These are phyloP conservation scores for Melanotaenia trifasciata DNA, from an alignment of 2,797 vertebrate species.

Conservation along the genomic window DNA sequence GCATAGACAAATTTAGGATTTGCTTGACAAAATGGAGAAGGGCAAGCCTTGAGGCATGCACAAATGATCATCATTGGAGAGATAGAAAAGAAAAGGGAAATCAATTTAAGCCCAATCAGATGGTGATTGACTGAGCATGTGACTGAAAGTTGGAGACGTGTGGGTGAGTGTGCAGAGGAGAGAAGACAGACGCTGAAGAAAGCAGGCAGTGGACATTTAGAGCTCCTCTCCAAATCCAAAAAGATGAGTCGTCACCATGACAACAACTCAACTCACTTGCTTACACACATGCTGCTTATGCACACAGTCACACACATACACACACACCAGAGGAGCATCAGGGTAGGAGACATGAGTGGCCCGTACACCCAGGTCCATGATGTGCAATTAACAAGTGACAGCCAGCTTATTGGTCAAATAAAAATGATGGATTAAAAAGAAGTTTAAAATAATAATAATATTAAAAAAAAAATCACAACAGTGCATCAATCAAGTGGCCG, in stretches of 20 bases:
- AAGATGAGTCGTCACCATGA: conserved; percentile 55
- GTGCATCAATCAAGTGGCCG: conserved; percentile 84
- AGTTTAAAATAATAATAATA: conserved; percentile 43
- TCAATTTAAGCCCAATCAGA: conserved; percentile 48
- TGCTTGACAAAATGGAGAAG: conserved; percentile 74
- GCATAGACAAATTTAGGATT: conserved; percentile 64
- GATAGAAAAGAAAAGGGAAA: conserved; percentile 10
- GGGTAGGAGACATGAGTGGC: conserved; percentile 80
- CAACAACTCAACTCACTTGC: conserved; percentile 59
- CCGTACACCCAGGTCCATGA: conserved; percentile 78
- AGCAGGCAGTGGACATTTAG: conserved; percentile 77
- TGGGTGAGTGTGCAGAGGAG: conserved; percentile 68
- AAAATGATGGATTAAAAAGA: conserved; percentile 77
- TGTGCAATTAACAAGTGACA: conserved; percentile 84
- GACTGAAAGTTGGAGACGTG: conserved; percentile 64
- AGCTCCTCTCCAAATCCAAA: conserved; percentile 69
- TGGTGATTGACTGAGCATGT: conserved; percentile 57
- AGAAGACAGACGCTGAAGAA: conserved; percentile 67
- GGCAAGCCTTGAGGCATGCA: conserved; percentile 76
- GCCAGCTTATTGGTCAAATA: conserved; percentile 80
- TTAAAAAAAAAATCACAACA: conserved; percentile 74
- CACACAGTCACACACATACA: conserved; percentile 22
- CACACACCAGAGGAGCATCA: conserved; percentile 65
- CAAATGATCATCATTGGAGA: conserved; percentile 43
- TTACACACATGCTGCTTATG: conserved; percentile 21